These are phyloP conservation scores for Melanocharis versteri DNA, from an alignment of 2,113 vertebrate genomes.

Conservation along the genomic window DNA sequence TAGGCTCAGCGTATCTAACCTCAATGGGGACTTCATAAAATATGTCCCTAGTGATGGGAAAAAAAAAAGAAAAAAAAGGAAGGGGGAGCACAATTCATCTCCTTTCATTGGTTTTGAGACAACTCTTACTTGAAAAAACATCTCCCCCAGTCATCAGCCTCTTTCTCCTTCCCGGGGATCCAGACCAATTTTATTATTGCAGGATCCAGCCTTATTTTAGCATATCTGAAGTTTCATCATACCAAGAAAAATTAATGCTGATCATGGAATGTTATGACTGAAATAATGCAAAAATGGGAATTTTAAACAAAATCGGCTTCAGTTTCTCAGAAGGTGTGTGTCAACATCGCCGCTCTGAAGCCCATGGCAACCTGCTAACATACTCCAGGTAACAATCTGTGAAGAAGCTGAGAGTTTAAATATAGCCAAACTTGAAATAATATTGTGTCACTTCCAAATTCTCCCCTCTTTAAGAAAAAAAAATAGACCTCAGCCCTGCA, in stretches of 20 bases:
- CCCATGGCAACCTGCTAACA: neutral
- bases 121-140: neutral
- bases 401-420: neutral
- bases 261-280: neutral
- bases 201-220: neutral
- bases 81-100: neutral
- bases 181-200: neutral
- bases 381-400: neutral
- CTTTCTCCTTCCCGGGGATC: neutral
- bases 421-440: neutral
- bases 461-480: neutral
- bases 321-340: neutral
- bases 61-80: neutral
- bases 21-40: constrained; percentile 30
- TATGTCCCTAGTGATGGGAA: neutral
- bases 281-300: neutral
- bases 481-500: neutral
- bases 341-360: neutral
- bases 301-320: neutral
- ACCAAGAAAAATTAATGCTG: neutral
- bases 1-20: neutral
- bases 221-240: neutral
- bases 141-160: neutral
- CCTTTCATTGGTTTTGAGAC: neutral
- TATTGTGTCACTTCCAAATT: neutral